These are phyloP conservation scores for Microcebus murinus DNA, from an alignment of 2,113 vertebrate species.

Conservation along the genomic window DNA sequence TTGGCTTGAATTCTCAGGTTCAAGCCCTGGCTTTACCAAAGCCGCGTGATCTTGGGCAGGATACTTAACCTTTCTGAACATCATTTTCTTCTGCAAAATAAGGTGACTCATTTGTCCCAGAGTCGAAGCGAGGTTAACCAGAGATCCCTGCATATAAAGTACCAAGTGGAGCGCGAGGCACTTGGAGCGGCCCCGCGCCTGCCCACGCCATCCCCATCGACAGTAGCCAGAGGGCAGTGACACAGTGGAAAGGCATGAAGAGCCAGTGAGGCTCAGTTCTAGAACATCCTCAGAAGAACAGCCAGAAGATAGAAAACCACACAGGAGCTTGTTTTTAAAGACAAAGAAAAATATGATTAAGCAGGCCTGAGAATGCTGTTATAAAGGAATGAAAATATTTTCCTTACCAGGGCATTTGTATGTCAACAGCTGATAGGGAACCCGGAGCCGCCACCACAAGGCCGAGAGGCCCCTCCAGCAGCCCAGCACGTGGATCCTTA, in stretches of 20 bases:
- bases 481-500: background rate
- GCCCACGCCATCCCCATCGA: background rate
- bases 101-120: background rate
- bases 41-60: background rate
- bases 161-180: background rate
- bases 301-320: slow-evolving; percentile 76
- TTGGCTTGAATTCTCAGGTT: background rate
- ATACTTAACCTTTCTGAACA: slow-evolving; percentile 20
- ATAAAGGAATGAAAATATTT: slow-evolving; percentile 95
- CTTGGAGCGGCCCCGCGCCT: background rate
- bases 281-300: slow-evolving; percentile 9
- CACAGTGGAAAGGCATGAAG: background rate
- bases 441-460: slow-evolving; percentile 89
- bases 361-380: slow-evolving; percentile 88
- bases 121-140: background rate
- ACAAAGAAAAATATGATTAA: slow-evolving; percentile 88
- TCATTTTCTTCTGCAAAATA: slow-evolving; percentile 18
- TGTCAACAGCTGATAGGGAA: slow-evolving; percentile 92
- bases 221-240: background rate
- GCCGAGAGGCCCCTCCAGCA: slow-evolving; percentile 49
- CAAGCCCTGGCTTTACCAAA: background rate
- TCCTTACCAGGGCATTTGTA: slow-evolving; percentile 91
- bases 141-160: slow-evolving; percentile 32
- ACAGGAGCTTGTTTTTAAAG: slow-evolving; percentile 92
- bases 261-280: background rate